Percentiles rank a stretch among this genome's conserved stretches.
Conservation (phyloP, 2,888 invertebrate species). For the Stramonita haemastoma region DNA sequence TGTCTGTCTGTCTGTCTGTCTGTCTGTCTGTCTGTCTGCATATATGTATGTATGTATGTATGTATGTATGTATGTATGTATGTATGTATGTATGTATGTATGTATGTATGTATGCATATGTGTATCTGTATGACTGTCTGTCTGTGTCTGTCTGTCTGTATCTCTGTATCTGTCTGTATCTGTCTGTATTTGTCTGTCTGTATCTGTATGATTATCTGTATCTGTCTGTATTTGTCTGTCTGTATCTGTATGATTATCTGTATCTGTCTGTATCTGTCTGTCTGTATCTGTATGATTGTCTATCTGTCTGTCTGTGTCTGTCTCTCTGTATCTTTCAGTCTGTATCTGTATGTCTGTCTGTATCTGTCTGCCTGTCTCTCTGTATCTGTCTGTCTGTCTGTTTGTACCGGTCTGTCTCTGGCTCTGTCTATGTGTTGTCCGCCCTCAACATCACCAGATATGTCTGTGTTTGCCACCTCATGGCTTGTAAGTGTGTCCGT, state of each 20-base stretch:
- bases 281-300: not conserved
- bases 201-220: not conserved
- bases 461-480: constrained; percentile 55
- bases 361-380: not conserved
- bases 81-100: not conserved
- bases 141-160: not conserved
- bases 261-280: not conserved
- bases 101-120: not conserved
- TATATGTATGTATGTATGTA: not conserved
- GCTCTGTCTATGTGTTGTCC: not conserved
- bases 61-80: not conserved
- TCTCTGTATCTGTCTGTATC: not conserved
- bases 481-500: constrained; percentile 48
- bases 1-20: not conserved
- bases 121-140: not conserved
- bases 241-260: not conserved
- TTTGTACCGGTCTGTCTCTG: not conserved
- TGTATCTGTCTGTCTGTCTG: not conserved
- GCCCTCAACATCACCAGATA: not conserved
- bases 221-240: not conserved
- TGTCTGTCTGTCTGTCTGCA: not conserved
- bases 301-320: not conserved
- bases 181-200: not conserved
- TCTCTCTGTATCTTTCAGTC: not conserved
- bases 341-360: not conserved